phyloP scores from a whole-genome alignment of 1,140 invertebrate genomes.

The Drosophila oshimai region DNA sequence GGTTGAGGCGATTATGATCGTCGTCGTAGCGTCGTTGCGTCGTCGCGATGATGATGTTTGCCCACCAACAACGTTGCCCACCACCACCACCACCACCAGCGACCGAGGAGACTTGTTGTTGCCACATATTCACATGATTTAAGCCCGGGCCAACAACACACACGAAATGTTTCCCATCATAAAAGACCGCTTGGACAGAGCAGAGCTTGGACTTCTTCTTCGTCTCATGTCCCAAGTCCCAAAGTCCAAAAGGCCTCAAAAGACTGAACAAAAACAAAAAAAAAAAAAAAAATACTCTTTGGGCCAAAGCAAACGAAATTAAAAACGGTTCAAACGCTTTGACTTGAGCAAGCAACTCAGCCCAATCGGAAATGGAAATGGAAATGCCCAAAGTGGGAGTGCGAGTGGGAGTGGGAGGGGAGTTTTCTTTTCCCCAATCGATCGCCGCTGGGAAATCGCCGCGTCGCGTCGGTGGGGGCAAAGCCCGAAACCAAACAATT shows the following conservation, averaged over 20 bases:
- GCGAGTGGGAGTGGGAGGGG: neutral
- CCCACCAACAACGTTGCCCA: constrained; percentile 74
- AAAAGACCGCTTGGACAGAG: constrained; percentile 48
- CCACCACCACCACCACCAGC: no score
- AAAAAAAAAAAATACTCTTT: constrained; percentile 26
- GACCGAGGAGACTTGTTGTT: constrained; percentile 68
- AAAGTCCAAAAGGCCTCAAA: constrained; percentile 48
- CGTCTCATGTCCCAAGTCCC: constrained; percentile 14
- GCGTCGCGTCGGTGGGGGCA: no score
- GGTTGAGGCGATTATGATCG: constrained; percentile 26
- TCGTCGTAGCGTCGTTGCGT: neutral
- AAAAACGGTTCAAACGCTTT: constrained; percentile 74
- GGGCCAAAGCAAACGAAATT: constrained; percentile 72
- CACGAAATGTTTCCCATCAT: constrained; percentile 77
- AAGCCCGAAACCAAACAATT: neutral
- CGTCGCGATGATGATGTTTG: constrained; percentile 57
- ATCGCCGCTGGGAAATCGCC: neutral
- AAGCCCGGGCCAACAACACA: constrained; percentile 49
- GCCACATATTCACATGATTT: constrained; percentile 74
- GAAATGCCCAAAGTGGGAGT: constrained; percentile 24
- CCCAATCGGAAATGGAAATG: constrained; percentile 27
- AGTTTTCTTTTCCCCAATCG: constrained; percentile 15
- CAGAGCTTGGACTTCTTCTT: neutral
- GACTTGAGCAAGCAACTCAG: constrained; percentile 64
- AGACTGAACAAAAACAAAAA: constrained; percentile 6